phyloP scores from a whole-genome alignment of 2,113 vertebrate species.

The Felis catus region DNA sequence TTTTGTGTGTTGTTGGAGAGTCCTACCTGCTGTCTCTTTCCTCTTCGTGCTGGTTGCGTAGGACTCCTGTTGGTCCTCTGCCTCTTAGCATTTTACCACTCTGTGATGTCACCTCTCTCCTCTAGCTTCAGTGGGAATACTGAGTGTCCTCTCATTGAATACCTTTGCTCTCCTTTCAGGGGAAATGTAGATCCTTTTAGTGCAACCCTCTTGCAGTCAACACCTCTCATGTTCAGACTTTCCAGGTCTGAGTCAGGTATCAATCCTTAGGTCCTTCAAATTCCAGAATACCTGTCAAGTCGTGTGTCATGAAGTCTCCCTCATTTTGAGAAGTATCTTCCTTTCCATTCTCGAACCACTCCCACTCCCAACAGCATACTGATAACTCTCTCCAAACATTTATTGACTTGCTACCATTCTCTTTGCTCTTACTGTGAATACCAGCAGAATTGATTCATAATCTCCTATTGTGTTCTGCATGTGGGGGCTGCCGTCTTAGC shows the following conservation, averaged over 20 bases:
- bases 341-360: not conserved
- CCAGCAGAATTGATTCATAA: not conserved
- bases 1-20: not conserved
- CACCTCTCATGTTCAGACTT: not conserved
- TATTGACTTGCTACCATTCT: not conserved
- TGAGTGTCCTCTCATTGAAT: not conserved
- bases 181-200: not conserved
- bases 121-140: not conserved
- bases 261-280: not conserved
- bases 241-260: not conserved
- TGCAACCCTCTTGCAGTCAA: not conserved
- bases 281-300: not conserved
- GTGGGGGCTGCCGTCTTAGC: not conserved
- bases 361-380: not conserved
- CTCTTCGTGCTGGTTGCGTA: not conserved
- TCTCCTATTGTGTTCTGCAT: not conserved
- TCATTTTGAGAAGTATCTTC: not conserved
- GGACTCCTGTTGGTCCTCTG: not conserved
- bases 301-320: not conserved
- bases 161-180: not conserved
- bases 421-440: not conserved
- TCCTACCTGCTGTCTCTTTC: not conserved
- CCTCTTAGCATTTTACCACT: not conserved
- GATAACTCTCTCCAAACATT: not conserved
- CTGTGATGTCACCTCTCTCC: not conserved